A percentile compares a stretch with the other conserved stretches of the same genome.
phyloP scores from a whole-genome alignment of 2,113 vertebrate species.

The Carollia perspicillata region DNA sequence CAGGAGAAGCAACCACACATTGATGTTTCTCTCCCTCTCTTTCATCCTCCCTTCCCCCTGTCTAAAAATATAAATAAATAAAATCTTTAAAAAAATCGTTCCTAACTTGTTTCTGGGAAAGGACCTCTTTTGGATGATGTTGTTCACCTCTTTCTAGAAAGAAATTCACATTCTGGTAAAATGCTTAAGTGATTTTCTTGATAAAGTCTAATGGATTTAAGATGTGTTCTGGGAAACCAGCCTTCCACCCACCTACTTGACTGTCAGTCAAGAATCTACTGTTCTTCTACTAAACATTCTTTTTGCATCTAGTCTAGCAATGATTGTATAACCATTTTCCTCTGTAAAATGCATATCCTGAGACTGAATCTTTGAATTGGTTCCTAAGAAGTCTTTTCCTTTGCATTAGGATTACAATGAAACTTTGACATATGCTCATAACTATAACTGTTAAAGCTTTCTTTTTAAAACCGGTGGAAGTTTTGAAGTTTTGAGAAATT shows the following conservation, averaged over 20 bases:
- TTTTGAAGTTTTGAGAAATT: slow-evolving; percentile 32
- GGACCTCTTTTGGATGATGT: neutral
- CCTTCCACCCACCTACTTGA: slow-evolving; percentile 37
- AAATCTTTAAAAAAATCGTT: neutral
- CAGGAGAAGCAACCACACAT: too few species aligned
- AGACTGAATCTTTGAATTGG: neutral
- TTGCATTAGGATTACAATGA: neutral
- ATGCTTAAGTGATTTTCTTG: slow-evolving; percentile 46
- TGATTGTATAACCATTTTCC: slow-evolving; percentile 32
- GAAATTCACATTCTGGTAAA: slow-evolving; percentile 32
- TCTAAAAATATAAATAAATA: too few species aligned
- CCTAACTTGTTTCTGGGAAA: neutral
- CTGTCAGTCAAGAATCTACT: slow-evolving; percentile 56
- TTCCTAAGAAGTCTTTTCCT: neutral
- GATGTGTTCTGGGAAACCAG: slow-evolving; percentile 35
- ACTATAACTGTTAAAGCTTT: neutral
- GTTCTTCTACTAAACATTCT: slow-evolving; percentile 47
- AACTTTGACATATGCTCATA: neutral
- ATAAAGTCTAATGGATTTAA: slow-evolving; percentile 48
- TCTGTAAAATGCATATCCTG: neutral
- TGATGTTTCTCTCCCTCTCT: too few species aligned
- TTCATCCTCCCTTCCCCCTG: too few species aligned
- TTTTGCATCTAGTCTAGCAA: slow-evolving; percentile 9
- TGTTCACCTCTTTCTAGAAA: neutral
- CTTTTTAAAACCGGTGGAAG: neutral